A percentile compares a stretch with the other conserved stretches of the same genome.
These are phyloP conservation scores for Rhinichthys klamathensis DNA, from an alignment of 2,113 vertebrate genomes.

Conservation along the genomic window DNA sequence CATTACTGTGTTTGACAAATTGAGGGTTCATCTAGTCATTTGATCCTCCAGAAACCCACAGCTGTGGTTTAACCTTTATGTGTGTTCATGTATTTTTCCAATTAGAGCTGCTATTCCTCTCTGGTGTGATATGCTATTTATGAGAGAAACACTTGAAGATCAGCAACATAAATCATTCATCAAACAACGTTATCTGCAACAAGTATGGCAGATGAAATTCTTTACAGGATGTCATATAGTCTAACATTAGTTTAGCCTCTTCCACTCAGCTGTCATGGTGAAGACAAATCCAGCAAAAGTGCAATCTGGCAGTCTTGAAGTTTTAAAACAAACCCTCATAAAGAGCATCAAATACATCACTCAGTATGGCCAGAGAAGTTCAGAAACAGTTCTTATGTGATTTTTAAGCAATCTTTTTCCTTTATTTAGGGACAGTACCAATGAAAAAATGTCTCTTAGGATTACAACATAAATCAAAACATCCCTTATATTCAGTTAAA, in stretches of 20 bases:
- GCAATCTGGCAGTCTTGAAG: conserved; percentile 52
- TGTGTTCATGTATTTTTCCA: conserved; percentile 32
- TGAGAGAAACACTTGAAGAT: conserved; percentile 39
- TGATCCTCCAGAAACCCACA: not conserved
- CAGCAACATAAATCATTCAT: conserved; percentile 26
- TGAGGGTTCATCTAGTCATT: not conserved
- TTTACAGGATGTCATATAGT: conserved; percentile 19
- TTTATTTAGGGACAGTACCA: conserved; percentile 19
- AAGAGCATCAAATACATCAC: not conserved
- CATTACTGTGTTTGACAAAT: not conserved
- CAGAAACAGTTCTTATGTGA: not conserved
- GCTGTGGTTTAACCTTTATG: conserved; percentile 47
- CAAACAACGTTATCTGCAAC: conserved; percentile 9
- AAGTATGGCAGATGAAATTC: conserved; percentile 19
- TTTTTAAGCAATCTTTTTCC: not conserved
- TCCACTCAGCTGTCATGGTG: not conserved
- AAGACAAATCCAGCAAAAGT: conserved; percentile 16
- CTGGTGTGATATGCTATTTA: conserved; percentile 21
- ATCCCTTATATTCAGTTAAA: conserved; percentile 31
- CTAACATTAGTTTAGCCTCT: conserved; percentile 5
- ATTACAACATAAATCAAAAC: conserved; percentile 24
- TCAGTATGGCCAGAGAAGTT: not conserved
- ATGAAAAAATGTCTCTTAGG: not conserved
- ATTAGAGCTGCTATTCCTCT: conserved; percentile 56
- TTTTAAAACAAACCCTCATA: conserved; percentile 66